A percentile compares a stretch with the other conserved stretches of the same genome.
These are phyloP conservation scores for Pagrus major DNA, from an alignment of 2,113 vertebrate genomes.

Conservation along the genomic window DNA sequence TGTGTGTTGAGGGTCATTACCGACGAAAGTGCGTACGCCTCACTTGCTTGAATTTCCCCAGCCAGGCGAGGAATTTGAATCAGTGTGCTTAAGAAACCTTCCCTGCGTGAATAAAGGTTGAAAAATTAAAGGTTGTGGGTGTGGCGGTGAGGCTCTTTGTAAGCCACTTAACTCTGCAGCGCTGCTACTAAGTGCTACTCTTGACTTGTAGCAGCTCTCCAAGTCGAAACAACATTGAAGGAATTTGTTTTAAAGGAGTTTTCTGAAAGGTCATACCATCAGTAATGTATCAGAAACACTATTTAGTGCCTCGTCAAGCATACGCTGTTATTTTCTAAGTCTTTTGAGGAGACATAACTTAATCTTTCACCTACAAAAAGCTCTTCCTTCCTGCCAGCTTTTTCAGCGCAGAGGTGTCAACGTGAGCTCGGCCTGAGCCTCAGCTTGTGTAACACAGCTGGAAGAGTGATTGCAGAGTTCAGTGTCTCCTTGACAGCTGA, in stretches of 20 bases:
- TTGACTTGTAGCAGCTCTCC: slow-evolving; percentile 7
- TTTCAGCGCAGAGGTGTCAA: slow-evolving; percentile 36
- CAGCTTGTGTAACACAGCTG: slow-evolving; percentile 33
- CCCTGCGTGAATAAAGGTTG: slow-evolving; percentile 39
- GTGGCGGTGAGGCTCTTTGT: slow-evolving; percentile 20
- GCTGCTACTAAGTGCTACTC: slow-evolving; percentile 10
- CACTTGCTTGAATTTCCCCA: slow-evolving; percentile 33
- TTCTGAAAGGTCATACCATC: not conserved
- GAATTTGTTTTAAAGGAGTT: slow-evolving; percentile 33
- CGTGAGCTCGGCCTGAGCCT: not conserved
- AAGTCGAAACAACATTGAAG: slow-evolving; percentile 15
- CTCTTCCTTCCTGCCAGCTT: not conserved
- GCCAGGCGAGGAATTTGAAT: slow-evolving; percentile 24
- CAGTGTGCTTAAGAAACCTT: slow-evolving; percentile 17
- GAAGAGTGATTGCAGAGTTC: slow-evolving; percentile 43
- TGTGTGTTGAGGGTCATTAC: slow-evolving; percentile 68
- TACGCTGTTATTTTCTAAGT: slow-evolving; percentile 23
- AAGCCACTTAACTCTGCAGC: slow-evolving; percentile 45
- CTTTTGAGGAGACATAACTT: slow-evolving; percentile 16
- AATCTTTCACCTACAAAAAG: slow-evolving; percentile 8
- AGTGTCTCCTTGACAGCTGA: slow-evolving; percentile 50
- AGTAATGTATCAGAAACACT: slow-evolving; percentile 1
- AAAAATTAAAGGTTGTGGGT: slow-evolving; percentile 54
- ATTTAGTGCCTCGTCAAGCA: slow-evolving; percentile 15
- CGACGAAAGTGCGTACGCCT: slow-evolving; percentile 19